Conservation (phyloP, 2,113 vertebrate genomes). For the Vulpes vulpes region DNA sequence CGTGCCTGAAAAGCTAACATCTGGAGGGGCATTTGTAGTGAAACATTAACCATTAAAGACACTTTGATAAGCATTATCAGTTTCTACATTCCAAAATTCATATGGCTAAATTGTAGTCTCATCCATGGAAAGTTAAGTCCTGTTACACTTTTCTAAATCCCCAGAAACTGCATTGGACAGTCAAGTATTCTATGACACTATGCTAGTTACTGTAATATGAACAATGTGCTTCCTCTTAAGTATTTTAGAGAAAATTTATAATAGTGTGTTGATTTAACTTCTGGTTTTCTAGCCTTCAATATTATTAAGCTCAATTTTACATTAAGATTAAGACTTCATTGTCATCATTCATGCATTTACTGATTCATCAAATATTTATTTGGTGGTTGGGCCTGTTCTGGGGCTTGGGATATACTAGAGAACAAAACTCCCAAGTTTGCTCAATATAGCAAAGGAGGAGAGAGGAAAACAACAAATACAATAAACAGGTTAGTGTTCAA, state of each 20-base stretch:
- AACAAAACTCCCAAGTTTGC: background rate
- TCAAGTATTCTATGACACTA: background rate
- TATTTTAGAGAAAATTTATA: background rate
- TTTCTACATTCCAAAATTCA: constrained; percentile 32
- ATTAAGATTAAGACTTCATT: background rate
- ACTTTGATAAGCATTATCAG: constrained; percentile 1
- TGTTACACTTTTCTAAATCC: background rate
- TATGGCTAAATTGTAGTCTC: background rate
- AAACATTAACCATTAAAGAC: constrained; percentile 58
- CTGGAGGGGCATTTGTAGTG: constrained; percentile 45
- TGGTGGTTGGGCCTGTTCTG: background rate
- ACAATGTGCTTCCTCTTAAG: background rate
- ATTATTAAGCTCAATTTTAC: background rate
- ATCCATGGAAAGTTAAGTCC: background rate
- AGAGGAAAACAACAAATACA: background rate
- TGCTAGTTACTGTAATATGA: background rate
- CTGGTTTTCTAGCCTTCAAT: background rate
- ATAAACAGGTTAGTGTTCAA: background rate
- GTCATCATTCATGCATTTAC: background rate
- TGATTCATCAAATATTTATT: background rate
- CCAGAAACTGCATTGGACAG: background rate
- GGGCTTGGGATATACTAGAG: background rate
- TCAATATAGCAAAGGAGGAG: background rate
- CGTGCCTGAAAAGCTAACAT: constrained; percentile 60
- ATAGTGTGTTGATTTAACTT: background rate